Conservation (phyloP, 2,113 vertebrate species). For the Oncorhynchus masou region DNA sequence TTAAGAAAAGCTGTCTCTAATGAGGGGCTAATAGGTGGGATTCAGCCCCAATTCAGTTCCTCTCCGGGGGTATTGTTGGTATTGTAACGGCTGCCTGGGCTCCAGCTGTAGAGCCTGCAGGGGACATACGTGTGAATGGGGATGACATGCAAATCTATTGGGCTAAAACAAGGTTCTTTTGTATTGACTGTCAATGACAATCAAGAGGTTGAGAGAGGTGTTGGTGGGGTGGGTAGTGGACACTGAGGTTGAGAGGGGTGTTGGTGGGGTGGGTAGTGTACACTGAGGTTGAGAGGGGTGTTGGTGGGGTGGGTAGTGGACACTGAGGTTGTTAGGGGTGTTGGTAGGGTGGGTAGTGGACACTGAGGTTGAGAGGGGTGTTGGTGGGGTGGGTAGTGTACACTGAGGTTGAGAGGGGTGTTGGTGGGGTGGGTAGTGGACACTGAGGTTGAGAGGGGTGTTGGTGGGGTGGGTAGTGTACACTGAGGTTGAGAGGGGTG, state of each 20-base stretch:
- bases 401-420: too few relatives aligned
- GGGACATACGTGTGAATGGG: background rate
- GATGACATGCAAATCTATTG: background rate
- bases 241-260: background rate
- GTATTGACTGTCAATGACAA: background rate
- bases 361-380: too few relatives aligned
- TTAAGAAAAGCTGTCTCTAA: constrained; percentile 10
- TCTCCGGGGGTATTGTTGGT: background rate
- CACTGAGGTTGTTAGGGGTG: too few relatives aligned
- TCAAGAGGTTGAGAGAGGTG: background rate
- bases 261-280: too few relatives aligned
- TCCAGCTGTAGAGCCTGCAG: background rate
- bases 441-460: too few relatives aligned
- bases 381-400: too few relatives aligned
- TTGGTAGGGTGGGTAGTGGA: too few relatives aligned
- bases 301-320: too few relatives aligned
- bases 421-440: too few relatives aligned
- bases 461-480: too few relatives aligned
- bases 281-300: too few relatives aligned
- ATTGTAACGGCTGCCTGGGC: background rate
- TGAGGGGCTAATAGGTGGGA: constrained; percentile 7
- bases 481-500: too few relatives aligned
- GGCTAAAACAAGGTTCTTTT: background rate
- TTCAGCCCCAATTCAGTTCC: background rate
- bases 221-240: background rate